phyloP scores from a whole-genome alignment of 2,888 invertebrate species.

The Pandemis heparana region DNA sequence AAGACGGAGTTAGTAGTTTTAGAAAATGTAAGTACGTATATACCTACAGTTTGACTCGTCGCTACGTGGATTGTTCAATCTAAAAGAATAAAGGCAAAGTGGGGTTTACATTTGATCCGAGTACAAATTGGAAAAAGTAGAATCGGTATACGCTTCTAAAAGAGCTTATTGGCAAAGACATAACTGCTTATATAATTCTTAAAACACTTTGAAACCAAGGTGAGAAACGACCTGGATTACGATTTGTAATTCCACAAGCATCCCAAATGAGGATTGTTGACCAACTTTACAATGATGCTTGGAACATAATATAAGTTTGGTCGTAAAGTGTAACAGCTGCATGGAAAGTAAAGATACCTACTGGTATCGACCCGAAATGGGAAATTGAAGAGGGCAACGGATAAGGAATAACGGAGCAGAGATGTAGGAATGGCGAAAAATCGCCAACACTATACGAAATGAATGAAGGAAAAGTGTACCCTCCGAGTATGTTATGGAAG shows the following conservation, averaged over 20 bases:
- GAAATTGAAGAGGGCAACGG: slow-evolving; percentile 66
- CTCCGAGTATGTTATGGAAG: slow-evolving; percentile 51
- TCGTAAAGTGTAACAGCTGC: slow-evolving; percentile 81
- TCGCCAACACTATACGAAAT: slow-evolving; percentile 60
- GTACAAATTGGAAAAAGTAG: slow-evolving; percentile 59
- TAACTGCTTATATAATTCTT: background rate
- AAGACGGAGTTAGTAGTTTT: background rate
- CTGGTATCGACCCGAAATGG: slow-evolving; percentile 63
- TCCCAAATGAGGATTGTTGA: slow-evolving; percentile 52
- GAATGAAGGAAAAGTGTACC: slow-evolving; percentile 57
- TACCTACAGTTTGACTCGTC: slow-evolving; percentile 47
- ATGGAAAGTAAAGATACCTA: slow-evolving; percentile 72
- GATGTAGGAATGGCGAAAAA: slow-evolving; percentile 60
- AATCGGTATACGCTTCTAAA: background rate
- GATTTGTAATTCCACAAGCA: slow-evolving; percentile 22
- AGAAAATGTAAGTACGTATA: background rate
- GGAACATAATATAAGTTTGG: slow-evolving; percentile 77
- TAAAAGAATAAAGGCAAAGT: slow-evolving; percentile 52
- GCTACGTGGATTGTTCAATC: slow-evolving; percentile 45
- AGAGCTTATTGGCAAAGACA: background rate
- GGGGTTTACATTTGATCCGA: slow-evolving; percentile 58
- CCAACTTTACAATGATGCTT: slow-evolving; percentile 71
- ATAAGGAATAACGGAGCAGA: slow-evolving; percentile 63
- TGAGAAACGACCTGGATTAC: slow-evolving; percentile 30
- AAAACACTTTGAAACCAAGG: slow-evolving; percentile 7